Conservation (phyloP, 2,888 invertebrate species). For the Mythimna vitellina region DNA sequence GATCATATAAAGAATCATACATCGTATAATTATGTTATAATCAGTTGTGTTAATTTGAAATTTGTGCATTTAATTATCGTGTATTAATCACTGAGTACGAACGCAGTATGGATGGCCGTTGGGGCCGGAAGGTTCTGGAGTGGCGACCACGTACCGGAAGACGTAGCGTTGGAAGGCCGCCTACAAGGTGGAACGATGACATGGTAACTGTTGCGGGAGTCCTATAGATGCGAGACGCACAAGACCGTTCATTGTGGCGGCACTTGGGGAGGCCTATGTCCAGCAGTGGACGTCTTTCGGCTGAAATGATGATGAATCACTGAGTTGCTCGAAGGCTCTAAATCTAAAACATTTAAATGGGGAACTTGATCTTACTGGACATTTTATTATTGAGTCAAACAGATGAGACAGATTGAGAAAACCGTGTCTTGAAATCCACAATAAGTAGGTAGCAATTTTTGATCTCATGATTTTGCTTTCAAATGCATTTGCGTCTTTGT, state of each 20-base stretch:
- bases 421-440: background rate
- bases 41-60: background rate
- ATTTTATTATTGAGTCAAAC: background rate
- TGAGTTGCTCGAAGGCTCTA: background rate
- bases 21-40: background rate
- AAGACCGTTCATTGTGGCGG: too few relatives aligned
- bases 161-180: too few relatives aligned
- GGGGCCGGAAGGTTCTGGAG: too few relatives aligned
- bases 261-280: too few relatives aligned
- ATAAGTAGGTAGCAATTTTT: background rate
- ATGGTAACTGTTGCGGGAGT: too few relatives aligned
- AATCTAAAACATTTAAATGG: background rate
- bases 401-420: background rate
- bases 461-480: slow-evolving; percentile 42
- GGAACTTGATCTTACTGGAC: too few relatives aligned
- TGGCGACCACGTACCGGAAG: too few relatives aligned
- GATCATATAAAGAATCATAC: slow-evolving; percentile 55
- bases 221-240: too few relatives aligned
- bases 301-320: too few relatives aligned
- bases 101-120: too few relatives aligned
- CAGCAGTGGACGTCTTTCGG: too few relatives aligned
- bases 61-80: slow-evolving; percentile 1
- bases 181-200: too few relatives aligned
- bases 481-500: slow-evolving; percentile 53
- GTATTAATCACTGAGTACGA: background rate